Conservation (phyloP, 1,140 invertebrate species). For the Pseudomyrmex flavicornis region DNA sequence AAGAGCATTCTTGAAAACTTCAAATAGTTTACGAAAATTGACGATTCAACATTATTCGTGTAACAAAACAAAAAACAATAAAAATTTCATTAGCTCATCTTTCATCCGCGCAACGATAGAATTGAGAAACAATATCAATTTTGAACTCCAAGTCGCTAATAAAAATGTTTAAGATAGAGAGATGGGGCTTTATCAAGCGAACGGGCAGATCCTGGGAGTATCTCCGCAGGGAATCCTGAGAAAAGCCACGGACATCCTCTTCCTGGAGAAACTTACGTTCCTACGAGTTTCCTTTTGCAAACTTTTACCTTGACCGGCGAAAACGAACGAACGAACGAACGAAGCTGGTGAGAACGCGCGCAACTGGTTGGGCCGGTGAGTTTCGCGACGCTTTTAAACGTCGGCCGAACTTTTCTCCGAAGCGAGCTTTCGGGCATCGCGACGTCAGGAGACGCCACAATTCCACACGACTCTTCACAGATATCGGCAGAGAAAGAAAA, state of each 20-base stretch:
- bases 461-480: slow-evolving; percentile 63
- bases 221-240: slow-evolving; percentile 51
- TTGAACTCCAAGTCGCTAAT: slow-evolving; percentile 9
- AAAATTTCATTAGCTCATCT: too few species aligned
- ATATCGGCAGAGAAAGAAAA: not conserved
- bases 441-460: slow-evolving; percentile 59
- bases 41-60: not conserved
- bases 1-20: not conserved
- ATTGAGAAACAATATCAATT: slow-evolving; percentile 9
- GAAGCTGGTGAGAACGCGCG: slow-evolving; percentile 59
- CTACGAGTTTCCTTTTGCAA: slow-evolving; percentile 58
- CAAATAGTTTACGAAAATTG: not conserved
- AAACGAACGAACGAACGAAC: slow-evolving; percentile 54
- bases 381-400: slow-evolving; percentile 58
- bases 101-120: not conserved
- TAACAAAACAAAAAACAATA: too few species aligned
- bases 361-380: slow-evolving; percentile 55
- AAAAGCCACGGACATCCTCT: slow-evolving; percentile 56
- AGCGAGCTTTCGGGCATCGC: slow-evolving; percentile 56
- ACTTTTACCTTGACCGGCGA: slow-evolving; percentile 58
- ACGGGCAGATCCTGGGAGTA: slow-evolving; percentile 13
- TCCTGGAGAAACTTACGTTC: slow-evolving; percentile 54
- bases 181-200: slow-evolving; percentile 35
- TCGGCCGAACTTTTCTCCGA: slow-evolving; percentile 55
- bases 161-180: slow-evolving; percentile 44